These are phyloP conservation scores for Haliclystus octoradiatus DNA, from an alignment of 30 jellyfish, hydroid and myxozoan genomes.

Conservation along the genomic window DNA sequence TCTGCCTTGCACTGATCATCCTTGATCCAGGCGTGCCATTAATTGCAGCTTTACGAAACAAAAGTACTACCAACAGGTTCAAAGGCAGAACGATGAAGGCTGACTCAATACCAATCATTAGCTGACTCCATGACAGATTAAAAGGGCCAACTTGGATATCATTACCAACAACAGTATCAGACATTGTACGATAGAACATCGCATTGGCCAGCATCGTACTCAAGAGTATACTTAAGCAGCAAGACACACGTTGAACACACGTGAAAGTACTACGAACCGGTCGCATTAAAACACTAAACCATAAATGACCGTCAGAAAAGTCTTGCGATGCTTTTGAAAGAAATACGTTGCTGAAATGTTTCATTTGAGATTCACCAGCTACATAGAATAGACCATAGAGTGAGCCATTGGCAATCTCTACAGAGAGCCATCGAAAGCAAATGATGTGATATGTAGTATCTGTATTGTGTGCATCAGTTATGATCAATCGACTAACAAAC, in stretches of 20 bases:
- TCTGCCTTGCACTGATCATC: too few relatives aligned
- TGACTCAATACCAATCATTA: constrained; percentile 56
- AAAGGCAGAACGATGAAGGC: constrained; percentile 58
- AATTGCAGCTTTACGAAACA: constrained; percentile 58
- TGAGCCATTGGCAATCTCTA: constrained; percentile 21
- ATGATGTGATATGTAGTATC: constrained; percentile 19
- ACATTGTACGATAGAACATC: constrained; percentile 31
- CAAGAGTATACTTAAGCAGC: constrained; percentile 45
- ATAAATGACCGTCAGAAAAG: constrained; percentile 66
- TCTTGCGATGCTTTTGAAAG: constrained; percentile 56
- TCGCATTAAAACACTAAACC: constrained; percentile 59
- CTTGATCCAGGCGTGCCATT: not conserved
- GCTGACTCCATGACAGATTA: constrained; percentile 41
- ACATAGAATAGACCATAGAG: constrained; percentile 29
- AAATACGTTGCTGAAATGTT: constrained; percentile 36
- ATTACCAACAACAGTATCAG: constrained; percentile 4
- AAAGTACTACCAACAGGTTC: constrained; percentile 26
- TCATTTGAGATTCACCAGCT: constrained; percentile 27
- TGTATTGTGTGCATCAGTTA: constrained; percentile 23
- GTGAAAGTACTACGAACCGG: constrained; percentile 69
- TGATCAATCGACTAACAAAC: constrained; percentile 58
- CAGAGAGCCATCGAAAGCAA: constrained; percentile 54
- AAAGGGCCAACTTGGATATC: constrained; percentile 27
- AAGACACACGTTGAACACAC: constrained; percentile 65
- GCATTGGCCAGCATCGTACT: constrained; percentile 72